Percentiles rank a stretch among this genome's conserved stretches.
phyloP scores from a whole-genome alignment of 2,888 invertebrate species.

The Scaptomyza flava region DNA sequence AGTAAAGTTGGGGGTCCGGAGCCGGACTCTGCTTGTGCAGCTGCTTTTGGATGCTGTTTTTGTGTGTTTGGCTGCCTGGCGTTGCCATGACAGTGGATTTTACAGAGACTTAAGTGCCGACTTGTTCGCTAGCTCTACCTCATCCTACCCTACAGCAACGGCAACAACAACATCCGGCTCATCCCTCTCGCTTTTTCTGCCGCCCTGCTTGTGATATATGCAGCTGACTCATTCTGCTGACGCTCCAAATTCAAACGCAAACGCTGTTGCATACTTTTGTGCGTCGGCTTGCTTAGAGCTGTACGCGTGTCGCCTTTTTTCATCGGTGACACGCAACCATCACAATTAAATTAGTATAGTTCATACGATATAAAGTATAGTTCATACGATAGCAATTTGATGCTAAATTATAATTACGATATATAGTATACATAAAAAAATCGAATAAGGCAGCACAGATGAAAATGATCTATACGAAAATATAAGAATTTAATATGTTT shows the following conservation, averaged over 20 bases:
- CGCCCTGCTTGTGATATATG: conserved; percentile 63
- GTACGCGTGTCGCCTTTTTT: not conserved
- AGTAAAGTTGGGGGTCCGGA: conserved; percentile 18
- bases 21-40: conserved; percentile 45
- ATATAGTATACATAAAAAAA: no score
- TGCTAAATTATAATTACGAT: no score
- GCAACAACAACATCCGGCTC: conserved; percentile 1
- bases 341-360: not conserved
- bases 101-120: conserved; percentile 76
- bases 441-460: no score
- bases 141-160: not conserved
- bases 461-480: no score
- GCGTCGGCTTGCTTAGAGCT: conserved; percentile 10
- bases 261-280: conserved; percentile 76
- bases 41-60: conserved; percentile 64
- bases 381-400: no score
- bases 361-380: no score
- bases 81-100: conserved; percentile 77
- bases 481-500: not conserved
- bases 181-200: conserved; percentile 2
- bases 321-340: not conserved
- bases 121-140: conserved; percentile 21
- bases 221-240: conserved; percentile 78
- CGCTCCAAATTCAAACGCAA: conserved; percentile 77
- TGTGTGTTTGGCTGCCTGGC: conserved; percentile 41